Evolutionary conservation across 2,797 vertebrate genomes (phyloP).

Genomic region (Neosilurus mollespiculum): DNA sequence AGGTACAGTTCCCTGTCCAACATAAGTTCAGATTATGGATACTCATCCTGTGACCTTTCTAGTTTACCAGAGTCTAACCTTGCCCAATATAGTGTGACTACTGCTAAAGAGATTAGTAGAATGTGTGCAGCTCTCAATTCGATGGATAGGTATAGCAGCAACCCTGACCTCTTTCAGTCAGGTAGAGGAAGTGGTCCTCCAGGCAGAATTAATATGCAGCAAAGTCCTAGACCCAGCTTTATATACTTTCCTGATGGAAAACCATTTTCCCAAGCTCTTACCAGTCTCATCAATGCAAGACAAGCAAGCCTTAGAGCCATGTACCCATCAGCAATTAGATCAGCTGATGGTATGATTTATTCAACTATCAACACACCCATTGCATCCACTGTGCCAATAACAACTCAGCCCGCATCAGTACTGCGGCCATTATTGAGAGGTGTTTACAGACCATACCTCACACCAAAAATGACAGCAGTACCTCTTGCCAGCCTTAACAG

Average conservation of each 20-base stretch:
- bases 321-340: constrained; percentile 89
- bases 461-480: constrained; percentile 82
- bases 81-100: constrained; percentile 97
- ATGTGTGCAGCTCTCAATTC: constrained; percentile 99
- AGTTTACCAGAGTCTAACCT: constrained; percentile 93
- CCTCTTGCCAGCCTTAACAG: constrained; percentile 87
- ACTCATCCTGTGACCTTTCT: constrained; percentile 84
- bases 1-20: constrained; percentile 94
- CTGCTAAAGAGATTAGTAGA: constrained; percentile 94
- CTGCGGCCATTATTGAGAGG: constrained; percentile 86
- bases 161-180: constrained; percentile 85
- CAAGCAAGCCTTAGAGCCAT: constrained; percentile 84
- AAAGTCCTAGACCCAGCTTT: constrained; percentile 79
- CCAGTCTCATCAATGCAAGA: constrained; percentile 81
- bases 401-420: constrained; percentile 92
- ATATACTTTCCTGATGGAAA: constrained; percentile 86
- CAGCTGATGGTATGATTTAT: constrained; percentile 97
- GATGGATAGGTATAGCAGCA: constrained; percentile 87
- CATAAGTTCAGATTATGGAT: constrained; percentile 92
- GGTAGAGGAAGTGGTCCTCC: constrained; percentile 71
- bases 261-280: constrained; percentile 77
- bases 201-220: constrained; percentile 69
- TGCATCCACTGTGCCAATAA: constrained; percentile 96
- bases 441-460: constrained; percentile 83
- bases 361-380: constrained; percentile 99